Percentiles rank a stretch among this genome's conserved stretches.
Evolutionary conservation across 1,140 invertebrate species (phyloP).

Genomic region (Panulirus ornatus): DNA sequence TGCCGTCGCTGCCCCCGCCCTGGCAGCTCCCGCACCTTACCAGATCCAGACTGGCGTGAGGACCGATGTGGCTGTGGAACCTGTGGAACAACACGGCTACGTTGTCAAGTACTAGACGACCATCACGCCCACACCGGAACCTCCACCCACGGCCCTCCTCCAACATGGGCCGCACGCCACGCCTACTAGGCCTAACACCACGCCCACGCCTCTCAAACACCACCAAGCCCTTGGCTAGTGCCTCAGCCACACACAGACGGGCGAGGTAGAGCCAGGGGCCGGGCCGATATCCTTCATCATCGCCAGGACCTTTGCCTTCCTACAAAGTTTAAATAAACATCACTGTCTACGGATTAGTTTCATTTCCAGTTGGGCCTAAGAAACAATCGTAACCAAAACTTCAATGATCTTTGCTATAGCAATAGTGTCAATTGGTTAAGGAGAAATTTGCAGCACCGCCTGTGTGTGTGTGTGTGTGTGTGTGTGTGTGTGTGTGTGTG

Average conservation of each 20-base stretch:
- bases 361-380: no score
- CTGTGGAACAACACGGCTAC: constrained; percentile 56
- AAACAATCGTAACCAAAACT: no score
- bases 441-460: no score
- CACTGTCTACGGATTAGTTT: no score
- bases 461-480: no score
- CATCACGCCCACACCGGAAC: no score
- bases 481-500: no score
- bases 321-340: no score
- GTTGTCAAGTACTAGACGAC: constrained; percentile 50
- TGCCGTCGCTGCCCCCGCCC: background rate
- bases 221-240: constrained; percentile 13
- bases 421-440: no score
- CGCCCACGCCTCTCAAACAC: background rate
- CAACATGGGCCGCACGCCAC: background rate
- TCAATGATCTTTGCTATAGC: no score
- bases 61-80: constrained; percentile 33
- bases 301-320: constrained; percentile 13
- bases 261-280: background rate
- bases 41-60: constrained; percentile 10
- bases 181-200: background rate
- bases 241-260: background rate
- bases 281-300: constrained; percentile 8
- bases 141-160: constrained; percentile 15
- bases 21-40: constrained; percentile 41